These are phyloP conservation scores for Synodontis membranacea DNA, from an alignment of 2,113 vertebrate genomes.

Conservation along the genomic window DNA sequence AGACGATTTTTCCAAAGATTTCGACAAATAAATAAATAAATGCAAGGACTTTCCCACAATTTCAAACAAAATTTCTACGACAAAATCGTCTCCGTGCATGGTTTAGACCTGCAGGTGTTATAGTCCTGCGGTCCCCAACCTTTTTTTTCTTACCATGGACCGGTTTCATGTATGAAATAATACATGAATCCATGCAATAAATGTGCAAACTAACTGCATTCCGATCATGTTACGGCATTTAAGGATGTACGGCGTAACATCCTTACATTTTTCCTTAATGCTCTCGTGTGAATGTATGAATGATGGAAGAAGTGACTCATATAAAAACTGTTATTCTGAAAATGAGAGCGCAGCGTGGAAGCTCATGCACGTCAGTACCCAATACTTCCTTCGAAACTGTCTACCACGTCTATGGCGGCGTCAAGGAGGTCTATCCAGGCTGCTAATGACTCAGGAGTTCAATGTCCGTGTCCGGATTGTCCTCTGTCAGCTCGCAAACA, in stretches of 20 bases:
- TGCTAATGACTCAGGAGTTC: background rate
- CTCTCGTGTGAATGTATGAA: background rate
- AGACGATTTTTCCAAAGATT: background rate
- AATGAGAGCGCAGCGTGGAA: background rate
- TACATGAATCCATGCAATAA: too few relatives aligned
- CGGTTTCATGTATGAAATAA: too few relatives aligned
- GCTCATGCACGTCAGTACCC: background rate
- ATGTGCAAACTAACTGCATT: too few relatives aligned
- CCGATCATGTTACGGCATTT: too few relatives aligned
- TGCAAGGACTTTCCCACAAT: background rate
- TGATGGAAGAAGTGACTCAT: background rate
- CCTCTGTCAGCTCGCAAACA: background rate
- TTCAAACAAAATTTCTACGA: background rate
- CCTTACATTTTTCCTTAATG: too few relatives aligned
- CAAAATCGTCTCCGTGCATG: background rate
- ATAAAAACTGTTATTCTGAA: background rate
- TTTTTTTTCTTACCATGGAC: too few relatives aligned
- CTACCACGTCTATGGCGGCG: background rate
- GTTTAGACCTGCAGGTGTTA: background rate
- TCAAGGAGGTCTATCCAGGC: background rate
- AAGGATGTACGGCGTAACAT: too few relatives aligned
- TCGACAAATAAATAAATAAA: background rate
- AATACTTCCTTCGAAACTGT: background rate
- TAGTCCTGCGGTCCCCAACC: too few relatives aligned
- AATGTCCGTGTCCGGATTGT: background rate